A percentile compares a stretch with the other conserved stretches of the same genome.
These are phyloP conservation scores for Platycheirus rosarum DNA, from an alignment of 2,888 invertebrate species.

Conservation along the genomic window DNA sequence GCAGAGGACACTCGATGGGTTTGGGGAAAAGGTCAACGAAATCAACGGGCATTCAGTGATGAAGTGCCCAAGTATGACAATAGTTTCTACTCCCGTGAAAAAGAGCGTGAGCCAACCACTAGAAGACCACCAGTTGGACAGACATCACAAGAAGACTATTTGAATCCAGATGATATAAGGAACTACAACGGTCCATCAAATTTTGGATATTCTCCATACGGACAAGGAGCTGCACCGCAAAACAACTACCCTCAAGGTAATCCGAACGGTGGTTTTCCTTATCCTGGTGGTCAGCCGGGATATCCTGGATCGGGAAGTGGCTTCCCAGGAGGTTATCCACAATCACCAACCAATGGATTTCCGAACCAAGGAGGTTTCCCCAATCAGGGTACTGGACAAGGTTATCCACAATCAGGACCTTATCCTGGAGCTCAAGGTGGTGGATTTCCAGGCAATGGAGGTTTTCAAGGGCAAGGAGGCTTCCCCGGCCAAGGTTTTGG, in stretches of 20 bases:
- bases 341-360: slow-evolving; percentile 29
- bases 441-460: slow-evolving; percentile 59
- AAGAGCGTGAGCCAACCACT: slow-evolving; percentile 80
- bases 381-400: slow-evolving; percentile 41
- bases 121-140: slow-evolving; percentile 78
- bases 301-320: slow-evolving; percentile 74
- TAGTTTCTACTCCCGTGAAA: slow-evolving; percentile 70
- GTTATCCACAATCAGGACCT: slow-evolving; percentile 48
- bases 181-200: slow-evolving; percentile 74
- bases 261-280: slow-evolving; percentile 41
- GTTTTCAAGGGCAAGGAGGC: slow-evolving; percentile 35
- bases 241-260: slow-evolving; percentile 76
- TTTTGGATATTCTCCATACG: slow-evolving; percentile 76
- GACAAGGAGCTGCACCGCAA: slow-evolving; percentile 84
- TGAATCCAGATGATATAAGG: slow-evolving; percentile 80
- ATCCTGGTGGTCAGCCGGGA: slow-evolving; percentile 73
- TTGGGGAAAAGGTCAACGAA: slow-evolving; percentile 77
- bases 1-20: slow-evolving; percentile 79
- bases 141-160: slow-evolving; percentile 80
- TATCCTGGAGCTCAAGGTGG: slow-evolving; percentile 46
- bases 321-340: slow-evolving; percentile 55
- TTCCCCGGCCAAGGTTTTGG: slow-evolving; percentile 64
- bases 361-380: slow-evolving; percentile 58
- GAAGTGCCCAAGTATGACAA: slow-evolving; percentile 67
- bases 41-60: slow-evolving; percentile 76